These are phyloP conservation scores for Aporophyla lueneburgensis DNA, from an alignment of 2,888 invertebrate species.

Conservation along the genomic window DNA sequence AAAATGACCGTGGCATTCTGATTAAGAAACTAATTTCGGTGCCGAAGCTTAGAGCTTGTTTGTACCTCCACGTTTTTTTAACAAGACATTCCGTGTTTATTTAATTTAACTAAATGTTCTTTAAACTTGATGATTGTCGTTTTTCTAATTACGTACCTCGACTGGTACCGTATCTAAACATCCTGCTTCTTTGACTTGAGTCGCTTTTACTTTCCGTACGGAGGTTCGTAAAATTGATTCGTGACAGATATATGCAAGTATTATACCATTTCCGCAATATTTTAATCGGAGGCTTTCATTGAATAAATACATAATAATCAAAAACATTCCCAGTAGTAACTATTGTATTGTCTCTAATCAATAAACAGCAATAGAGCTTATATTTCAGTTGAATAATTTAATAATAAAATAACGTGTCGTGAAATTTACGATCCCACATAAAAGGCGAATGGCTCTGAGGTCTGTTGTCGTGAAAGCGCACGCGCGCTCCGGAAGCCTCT, in stretches of 20 bases:
- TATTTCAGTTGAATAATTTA: conserved; percentile 58
- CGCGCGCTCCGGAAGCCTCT: conserved; percentile 75
- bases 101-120: conserved; percentile 62
- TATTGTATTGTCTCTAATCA: conserved; percentile 40
- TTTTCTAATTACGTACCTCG: conserved; percentile 35
- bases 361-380: conserved; percentile 33
- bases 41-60: conserved; percentile 72
- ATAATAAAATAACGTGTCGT: conserved; percentile 68
- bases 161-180: conserved; percentile 33
- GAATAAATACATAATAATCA: conserved; percentile 33
- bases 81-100: conserved; percentile 63
- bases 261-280: conserved; percentile 32
- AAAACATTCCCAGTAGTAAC: conserved; percentile 18
- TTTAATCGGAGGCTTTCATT: conserved; percentile 18
- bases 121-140: conserved; percentile 45
- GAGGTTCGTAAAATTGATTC: conserved; percentile 25
- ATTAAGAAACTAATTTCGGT: conserved; percentile 86
- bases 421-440: conserved; percentile 71
- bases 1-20: conserved; percentile 83
- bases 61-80: conserved; percentile 72
- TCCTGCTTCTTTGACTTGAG: conserved; percentile 6
- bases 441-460: conserved; percentile 74
- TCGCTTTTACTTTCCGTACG: conserved; percentile 47
- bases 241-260: conserved; percentile 12
- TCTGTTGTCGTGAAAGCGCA: conserved; percentile 74